These are phyloP conservation scores for Antheraea assamensis DNA, from an alignment of 2,888 invertebrate species.

Conservation along the genomic window DNA sequence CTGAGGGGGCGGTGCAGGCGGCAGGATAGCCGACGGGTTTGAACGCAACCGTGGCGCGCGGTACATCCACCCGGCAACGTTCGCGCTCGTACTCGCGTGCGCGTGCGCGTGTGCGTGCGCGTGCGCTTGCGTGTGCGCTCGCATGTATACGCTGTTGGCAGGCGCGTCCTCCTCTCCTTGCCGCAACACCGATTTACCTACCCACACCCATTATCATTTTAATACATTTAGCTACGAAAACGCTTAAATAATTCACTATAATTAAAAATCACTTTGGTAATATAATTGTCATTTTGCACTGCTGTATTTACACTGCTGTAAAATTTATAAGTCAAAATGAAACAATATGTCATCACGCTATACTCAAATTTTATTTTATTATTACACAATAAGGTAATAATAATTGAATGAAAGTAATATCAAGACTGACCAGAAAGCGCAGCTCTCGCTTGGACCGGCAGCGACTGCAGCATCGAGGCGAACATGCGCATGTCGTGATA, in stretches of 20 bases:
- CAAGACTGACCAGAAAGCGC: slow-evolving; percentile 66
- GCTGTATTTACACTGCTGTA: too few relatives aligned
- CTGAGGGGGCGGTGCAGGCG: slow-evolving; percentile 74
- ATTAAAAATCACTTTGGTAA: too few relatives aligned
- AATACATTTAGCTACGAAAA: neutral
- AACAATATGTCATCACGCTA: too few relatives aligned
- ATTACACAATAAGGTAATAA: too few relatives aligned
- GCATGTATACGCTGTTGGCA: slow-evolving; percentile 71
- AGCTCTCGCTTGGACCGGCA: slow-evolving; percentile 90
- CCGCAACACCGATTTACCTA: slow-evolving; percentile 44
- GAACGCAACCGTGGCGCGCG: slow-evolving; percentile 79
- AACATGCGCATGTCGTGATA: slow-evolving; percentile 97
- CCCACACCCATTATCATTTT: neutral
- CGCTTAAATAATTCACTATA: too few relatives aligned
- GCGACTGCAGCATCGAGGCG: slow-evolving; percentile 91
- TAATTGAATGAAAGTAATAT: neutral
- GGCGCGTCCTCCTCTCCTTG: slow-evolving; percentile 50
- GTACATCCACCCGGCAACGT: slow-evolving; percentile 29
- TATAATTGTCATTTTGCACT: too few relatives aligned
- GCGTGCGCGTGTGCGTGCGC: slow-evolving; percentile 37
- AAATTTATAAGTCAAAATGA: too few relatives aligned
- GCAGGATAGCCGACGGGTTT: slow-evolving; percentile 34
- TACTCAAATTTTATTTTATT: too few relatives aligned
- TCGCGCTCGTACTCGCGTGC: slow-evolving; percentile 27
- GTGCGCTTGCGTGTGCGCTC: slow-evolving; percentile 39